Base-by-base conservation (phyloP, 2,888 invertebrate species). In the Macropis europaea region DNA sequence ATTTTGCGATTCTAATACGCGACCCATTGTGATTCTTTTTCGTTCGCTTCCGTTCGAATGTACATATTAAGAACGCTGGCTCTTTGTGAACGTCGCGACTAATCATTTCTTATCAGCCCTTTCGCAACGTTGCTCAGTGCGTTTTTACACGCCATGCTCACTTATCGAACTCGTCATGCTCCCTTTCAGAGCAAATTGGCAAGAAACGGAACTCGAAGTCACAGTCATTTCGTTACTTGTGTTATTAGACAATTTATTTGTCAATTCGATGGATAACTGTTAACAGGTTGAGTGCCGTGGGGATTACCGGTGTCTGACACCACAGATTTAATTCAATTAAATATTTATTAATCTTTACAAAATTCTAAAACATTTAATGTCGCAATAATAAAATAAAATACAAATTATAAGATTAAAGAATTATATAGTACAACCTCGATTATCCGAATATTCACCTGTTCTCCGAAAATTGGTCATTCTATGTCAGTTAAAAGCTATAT, bases 71-170 rank as follows among this genome's bases (percentile, higher is more conserved):
- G 24, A 9, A 6, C 19, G 0, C 0, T n/a, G 26, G 30, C 40
- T 52, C 57, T 47, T 57, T 15, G 26, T 24, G 15, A 11, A 4
- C 28, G 45, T 9, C 9, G 2, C 38, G 32, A 32, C 57, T 52
- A 68, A 68, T 57, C 32, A 28, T 57, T 57, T 38, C 69, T 69
- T 69, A 69, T 69, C 69, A n/a, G 26, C 13, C 15, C 13, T 3
- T n/a, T 11, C 38, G 15, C 17, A 50, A 5, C 56, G 56, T 56
- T 43, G 56, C 32, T 32, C 42, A 32, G 7, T 26, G 5, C 28
- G 54, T 50, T 52, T 57, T 69, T 68, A 32, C 57, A 36, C n/a
- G 34, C 6, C 30, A 50, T 43, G 36, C 9, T 45, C 50, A n/a
- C 52, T 68, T 57, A 68, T 69, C 50, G 56, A 68, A 50, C 30